Evolutionary conservation across 2,888 invertebrate species (phyloP), one percentile per base, ranked within the genome.

Genomic region (Pollenia labialis): DNA sequence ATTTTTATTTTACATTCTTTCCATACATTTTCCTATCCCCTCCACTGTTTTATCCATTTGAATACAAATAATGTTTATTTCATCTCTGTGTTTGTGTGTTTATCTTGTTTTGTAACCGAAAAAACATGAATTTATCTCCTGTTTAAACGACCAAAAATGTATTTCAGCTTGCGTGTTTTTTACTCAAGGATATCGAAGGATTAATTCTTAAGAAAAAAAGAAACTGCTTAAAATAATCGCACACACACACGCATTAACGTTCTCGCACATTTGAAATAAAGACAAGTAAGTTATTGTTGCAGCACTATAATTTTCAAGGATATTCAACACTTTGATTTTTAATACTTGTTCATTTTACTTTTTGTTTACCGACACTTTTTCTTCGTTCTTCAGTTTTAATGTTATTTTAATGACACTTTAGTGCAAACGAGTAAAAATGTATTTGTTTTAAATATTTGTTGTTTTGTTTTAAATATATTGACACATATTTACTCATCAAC

Each of bases 401-500:
- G 74, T 82, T 62, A 62, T 82, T 76, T 75, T 82, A 76, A 82
- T 76, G 75, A 76, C 62, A 69, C 76, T 69, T 76, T 46, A 81
- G 48, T 42, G 46, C 66, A 48, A 69, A 40, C n/a, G 14, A 52
- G 62, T 23, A 52, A 76, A 50, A 7, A 11, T 18, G 11, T 40
- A 50, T 68, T 56, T 56, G 18, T 79, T 69, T 23, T 56, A 50
- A 52, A 69, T 50, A 23, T 60, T 44, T 42, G 42, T 56, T 23
- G 23, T 11, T 40, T 12, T 12, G 50, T 58, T 42, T 50, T 8
- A 54, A 54, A 76, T 23, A 54, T 44, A 56, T 77, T 66, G 76
- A 71, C 54, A 71, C 16, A 54, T 23, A 71, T 71, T 44, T 48
- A 7, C 23, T 56, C 12, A 23, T 4, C 14, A 50, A 11, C n/a